Evolutionary conservation across 2,888 invertebrate species (phyloP).

Genomic region (Itoplectis maculator): DNA sequence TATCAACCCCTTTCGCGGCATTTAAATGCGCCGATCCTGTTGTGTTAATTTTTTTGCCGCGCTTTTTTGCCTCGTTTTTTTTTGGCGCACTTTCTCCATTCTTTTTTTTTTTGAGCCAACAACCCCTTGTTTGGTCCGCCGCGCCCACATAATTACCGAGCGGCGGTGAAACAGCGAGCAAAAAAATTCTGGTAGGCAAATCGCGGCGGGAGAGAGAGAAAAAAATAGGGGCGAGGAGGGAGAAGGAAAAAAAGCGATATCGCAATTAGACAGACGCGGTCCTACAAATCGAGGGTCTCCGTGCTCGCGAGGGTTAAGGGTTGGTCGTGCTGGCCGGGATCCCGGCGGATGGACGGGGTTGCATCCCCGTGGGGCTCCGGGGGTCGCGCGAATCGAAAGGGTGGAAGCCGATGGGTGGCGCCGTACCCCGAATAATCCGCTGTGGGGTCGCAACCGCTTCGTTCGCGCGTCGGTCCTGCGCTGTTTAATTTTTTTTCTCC

Average conservation of each 20-base stretch:
- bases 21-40: conserved; percentile 73
- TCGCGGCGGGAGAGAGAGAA: conserved; percentile 50
- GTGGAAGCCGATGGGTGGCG: conserved; percentile 67
- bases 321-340: conserved; percentile 14
- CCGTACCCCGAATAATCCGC: conserved; percentile 56
- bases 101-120: conserved; percentile 44
- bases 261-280: conserved; percentile 79
- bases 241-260: conserved; percentile 78
- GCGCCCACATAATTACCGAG: conserved; percentile 84
- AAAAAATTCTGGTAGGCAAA: conserved; percentile 71
- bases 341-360: conserved; percentile 15
- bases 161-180: conserved; percentile 78
- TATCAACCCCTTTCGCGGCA: conserved; percentile 75
- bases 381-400: conserved; percentile 63
- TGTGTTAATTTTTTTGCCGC: conserved; percentile 23
- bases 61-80: conserved; percentile 62
- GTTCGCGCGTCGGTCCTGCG: conserved; percentile 24
- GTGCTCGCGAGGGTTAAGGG: conserved; percentile 53
- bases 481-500: conserved; percentile 60
- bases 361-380: conserved; percentile 55
- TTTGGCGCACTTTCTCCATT: conserved; percentile 53
- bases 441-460: neutral
- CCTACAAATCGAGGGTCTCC: conserved; percentile 71
- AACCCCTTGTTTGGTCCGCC: conserved; percentile 83
- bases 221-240: conserved; percentile 56